These are phyloP conservation scores for Drosophila limbata DNA, from an alignment of 2,888 invertebrate species.

Conservation along the genomic window DNA sequence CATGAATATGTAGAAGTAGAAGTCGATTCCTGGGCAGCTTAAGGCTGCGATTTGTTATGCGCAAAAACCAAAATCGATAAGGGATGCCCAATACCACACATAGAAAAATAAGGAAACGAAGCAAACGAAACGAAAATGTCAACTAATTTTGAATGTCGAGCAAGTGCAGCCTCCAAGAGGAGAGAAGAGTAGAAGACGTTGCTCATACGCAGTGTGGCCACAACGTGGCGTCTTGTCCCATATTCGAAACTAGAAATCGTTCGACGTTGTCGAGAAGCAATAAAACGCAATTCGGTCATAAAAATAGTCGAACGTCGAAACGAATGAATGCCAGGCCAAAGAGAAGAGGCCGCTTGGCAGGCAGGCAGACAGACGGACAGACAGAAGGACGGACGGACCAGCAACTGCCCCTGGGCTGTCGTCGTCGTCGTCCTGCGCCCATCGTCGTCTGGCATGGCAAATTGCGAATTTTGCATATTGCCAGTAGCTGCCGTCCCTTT, in stretches of 20 bases:
- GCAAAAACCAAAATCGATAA: constrained; percentile 68
- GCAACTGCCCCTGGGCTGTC: constrained; percentile 36
- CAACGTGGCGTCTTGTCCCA: constrained; percentile 37
- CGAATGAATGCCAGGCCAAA: constrained; percentile 50
- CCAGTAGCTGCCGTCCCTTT: constrained; percentile 49
- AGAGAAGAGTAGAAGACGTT: constrained; percentile 16
- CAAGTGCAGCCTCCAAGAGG: constrained; percentile 30
- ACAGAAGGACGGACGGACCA: constrained; percentile 1
- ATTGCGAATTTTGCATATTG: constrained; percentile 81
- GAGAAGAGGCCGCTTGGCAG: constrained; percentile 14
- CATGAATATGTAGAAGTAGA: constrained; percentile 51
- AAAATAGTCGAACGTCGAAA: constrained; percentile 75
- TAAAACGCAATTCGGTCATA: constrained; percentile 83
- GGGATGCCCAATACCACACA: constrained; percentile 41
- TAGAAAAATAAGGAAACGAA: neutral
- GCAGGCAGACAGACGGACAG: constrained; percentile 1
- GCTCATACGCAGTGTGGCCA: constrained; percentile 48
- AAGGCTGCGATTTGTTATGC: constrained; percentile 72
- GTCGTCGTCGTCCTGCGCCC: constrained; percentile 16
- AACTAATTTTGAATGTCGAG: constrained; percentile 74
- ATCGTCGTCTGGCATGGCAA: constrained; percentile 73
- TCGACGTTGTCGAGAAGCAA: constrained; percentile 61
- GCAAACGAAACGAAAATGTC: constrained; percentile 50
- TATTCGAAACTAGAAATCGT: constrained; percentile 45
- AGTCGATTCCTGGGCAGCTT: constrained; percentile 62